A percentile compares a stretch with the other conserved stretches of the same genome.
Evolutionary conservation across 2,113 vertebrate genomes (phyloP).

Genomic region (Scytalopus superciliaris): DNA sequence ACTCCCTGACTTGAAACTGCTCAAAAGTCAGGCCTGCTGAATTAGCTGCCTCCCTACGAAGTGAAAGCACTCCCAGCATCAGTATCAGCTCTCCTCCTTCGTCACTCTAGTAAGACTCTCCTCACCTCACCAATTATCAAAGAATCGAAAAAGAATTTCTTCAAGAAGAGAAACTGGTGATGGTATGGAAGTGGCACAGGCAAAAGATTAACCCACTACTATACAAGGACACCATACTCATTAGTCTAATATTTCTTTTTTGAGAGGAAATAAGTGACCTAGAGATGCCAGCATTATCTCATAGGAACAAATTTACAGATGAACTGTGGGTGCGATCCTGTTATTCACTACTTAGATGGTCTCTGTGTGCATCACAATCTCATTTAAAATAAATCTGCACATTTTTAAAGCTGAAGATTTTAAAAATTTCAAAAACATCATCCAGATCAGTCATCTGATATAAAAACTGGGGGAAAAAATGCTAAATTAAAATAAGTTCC

Average conservation of each 20-base stretch:
- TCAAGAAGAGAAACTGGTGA: background rate
- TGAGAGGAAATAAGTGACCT: background rate
- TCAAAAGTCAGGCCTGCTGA: background rate
- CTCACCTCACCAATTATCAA: background rate
- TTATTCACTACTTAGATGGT: background rate
- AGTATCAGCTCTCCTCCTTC: background rate
- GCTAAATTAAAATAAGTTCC: background rate
- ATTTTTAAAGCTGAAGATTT: background rate
- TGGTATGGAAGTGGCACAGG: background rate
- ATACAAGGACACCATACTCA: background rate
- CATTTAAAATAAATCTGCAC: background rate
- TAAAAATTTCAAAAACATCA: background rate
- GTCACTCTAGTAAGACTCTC: background rate
- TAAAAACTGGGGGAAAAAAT: rapidly evolving
- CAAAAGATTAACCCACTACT: background rate
- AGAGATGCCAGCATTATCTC: background rate
- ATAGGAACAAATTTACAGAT: background rate
- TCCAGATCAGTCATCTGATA: background rate
- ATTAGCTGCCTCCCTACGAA: background rate
- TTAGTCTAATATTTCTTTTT: background rate
- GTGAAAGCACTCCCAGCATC: background rate
- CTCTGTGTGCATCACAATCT: background rate
- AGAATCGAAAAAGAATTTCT: background rate
- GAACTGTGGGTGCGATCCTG: background rate
- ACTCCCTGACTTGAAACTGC: background rate